These are phyloP conservation scores for Petaurus breviceps DNA, from an alignment of 2,113 vertebrate species.

Conservation along the genomic window DNA sequence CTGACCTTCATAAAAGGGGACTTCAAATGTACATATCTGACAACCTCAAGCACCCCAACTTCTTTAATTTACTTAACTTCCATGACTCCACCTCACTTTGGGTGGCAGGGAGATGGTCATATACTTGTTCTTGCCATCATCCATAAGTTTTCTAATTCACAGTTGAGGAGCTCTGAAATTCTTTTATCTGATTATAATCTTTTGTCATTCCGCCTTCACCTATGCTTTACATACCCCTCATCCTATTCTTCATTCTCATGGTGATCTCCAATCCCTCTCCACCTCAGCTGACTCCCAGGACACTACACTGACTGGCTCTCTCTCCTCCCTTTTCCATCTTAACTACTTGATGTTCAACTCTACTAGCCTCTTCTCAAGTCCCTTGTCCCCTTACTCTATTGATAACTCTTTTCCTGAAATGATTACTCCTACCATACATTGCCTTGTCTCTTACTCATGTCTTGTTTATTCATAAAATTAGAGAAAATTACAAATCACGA, in stretches of 20 bases:
- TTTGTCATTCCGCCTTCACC: too few species aligned
- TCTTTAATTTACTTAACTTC: too few species aligned
- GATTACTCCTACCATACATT: background rate
- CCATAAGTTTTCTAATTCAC: background rate
- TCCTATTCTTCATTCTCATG: background rate
- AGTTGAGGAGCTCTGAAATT: background rate
- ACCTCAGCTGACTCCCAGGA: background rate
- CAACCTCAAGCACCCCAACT: too few species aligned
- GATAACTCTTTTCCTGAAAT: background rate
- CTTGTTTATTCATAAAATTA: background rate
- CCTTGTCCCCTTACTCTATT: background rate
- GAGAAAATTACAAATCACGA: background rate
- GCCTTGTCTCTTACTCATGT: background rate
- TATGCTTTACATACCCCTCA: too few species aligned
- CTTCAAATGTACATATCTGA: too few species aligned
- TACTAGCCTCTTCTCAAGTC: background rate
- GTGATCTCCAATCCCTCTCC: too few species aligned
- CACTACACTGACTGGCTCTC: too few species aligned
- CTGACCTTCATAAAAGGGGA: too few species aligned
- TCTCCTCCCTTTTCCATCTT: too few species aligned
- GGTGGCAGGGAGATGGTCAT: too few species aligned
- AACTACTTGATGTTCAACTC: too few species aligned
- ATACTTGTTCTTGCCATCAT: background rate
- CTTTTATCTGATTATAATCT: background rate
- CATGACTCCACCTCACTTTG: too few species aligned